These are phyloP conservation scores for Odocoileus virginianus DNA, from an alignment of 2,113 vertebrate genomes.

Conservation along the genomic window DNA sequence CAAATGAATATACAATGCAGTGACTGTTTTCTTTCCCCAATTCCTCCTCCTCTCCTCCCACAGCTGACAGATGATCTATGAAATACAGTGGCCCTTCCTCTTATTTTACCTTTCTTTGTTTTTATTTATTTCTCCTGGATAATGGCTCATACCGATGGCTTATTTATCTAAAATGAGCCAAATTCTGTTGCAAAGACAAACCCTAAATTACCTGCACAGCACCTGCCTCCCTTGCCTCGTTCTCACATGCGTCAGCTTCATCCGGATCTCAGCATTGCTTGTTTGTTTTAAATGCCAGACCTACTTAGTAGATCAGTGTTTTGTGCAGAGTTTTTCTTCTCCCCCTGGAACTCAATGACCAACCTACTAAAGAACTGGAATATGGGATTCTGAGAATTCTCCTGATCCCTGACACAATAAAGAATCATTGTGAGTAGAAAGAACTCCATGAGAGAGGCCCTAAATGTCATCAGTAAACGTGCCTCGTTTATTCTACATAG, in stretches of 20 bases:
- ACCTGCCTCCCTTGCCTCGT: rapidly evolving
- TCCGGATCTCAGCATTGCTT: background rate
- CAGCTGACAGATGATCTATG: rapidly evolving
- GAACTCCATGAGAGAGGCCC: background rate
- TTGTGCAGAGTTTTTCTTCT: background rate
- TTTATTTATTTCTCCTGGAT: background rate
- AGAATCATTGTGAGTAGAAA: background rate
- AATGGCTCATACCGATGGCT: background rate
- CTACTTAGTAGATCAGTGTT: background rate
- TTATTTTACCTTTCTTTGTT: background rate
- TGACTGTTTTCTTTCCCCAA: background rate
- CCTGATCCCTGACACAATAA: conserved; percentile 12
- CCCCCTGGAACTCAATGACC: background rate
- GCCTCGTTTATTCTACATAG: background rate
- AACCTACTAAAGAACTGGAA: background rate
- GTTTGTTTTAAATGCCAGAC: background rate
- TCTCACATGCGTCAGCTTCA: rapidly evolving
- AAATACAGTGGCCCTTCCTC: no score
- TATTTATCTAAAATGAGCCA: background rate
- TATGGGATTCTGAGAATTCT: background rate
- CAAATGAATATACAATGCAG: rapidly evolving
- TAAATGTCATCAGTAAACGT: background rate
- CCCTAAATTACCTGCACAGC: rapidly evolving
- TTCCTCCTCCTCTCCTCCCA: background rate
- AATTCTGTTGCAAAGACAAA: background rate